phyloP scores from a whole-genome alignment of 2,888 invertebrate species.

The Archaeoteleia sp. region DNA sequence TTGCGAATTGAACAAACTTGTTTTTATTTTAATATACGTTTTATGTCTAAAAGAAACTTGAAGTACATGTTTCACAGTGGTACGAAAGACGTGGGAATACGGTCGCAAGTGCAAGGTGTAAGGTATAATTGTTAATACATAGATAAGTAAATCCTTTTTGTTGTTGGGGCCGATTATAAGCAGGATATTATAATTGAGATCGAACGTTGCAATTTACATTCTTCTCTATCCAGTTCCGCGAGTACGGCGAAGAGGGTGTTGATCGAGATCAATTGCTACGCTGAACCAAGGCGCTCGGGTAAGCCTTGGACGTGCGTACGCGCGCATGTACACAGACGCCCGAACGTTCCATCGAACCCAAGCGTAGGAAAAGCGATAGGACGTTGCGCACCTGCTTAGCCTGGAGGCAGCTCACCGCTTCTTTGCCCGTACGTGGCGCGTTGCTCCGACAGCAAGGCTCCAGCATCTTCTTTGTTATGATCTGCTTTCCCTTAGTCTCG shows the following conservation, averaged over 20 bases:
- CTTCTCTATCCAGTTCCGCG: slow-evolving; percentile 60
- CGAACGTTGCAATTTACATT: slow-evolving; percentile 65
- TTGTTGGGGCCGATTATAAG: neutral
- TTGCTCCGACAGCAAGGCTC: slow-evolving; percentile 30
- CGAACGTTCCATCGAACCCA: slow-evolving; percentile 50
- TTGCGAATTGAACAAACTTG: no score
- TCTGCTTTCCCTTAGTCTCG: slow-evolving; percentile 57
- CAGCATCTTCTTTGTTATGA: slow-evolving; percentile 58
- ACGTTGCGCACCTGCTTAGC: slow-evolving; percentile 71
- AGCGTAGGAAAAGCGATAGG: slow-evolving; percentile 59
- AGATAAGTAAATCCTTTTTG: no score
- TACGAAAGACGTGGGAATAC: no score
- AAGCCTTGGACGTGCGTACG: slow-evolving; percentile 32
- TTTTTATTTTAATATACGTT: no score
- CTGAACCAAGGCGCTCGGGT: slow-evolving; percentile 40
- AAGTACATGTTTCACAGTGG: no score
- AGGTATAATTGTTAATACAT: no score
- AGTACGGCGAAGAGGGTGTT: slow-evolving; percentile 58
- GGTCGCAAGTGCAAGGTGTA: no score
- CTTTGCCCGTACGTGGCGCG: slow-evolving; percentile 22
- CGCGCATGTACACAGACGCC: slow-evolving; percentile 43
- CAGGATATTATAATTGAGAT: slow-evolving; percentile 41
- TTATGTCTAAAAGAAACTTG: no score
- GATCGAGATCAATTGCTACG: slow-evolving; percentile 61
- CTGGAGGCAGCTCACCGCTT: slow-evolving; percentile 58